These are phyloP conservation scores for Trachymyrmex cornetzi DNA, from an alignment of 1,140 invertebrate species.

Conservation along the genomic window DNA sequence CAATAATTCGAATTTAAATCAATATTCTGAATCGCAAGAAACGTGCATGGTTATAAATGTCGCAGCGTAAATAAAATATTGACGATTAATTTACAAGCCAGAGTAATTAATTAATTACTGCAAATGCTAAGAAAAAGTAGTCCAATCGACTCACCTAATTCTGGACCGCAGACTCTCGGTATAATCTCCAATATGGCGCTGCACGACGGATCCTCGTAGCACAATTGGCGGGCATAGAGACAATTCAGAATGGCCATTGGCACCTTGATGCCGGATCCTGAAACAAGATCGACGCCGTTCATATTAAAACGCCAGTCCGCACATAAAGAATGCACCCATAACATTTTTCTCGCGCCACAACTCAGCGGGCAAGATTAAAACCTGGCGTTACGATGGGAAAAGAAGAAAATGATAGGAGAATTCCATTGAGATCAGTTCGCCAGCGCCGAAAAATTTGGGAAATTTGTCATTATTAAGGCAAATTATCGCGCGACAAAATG, in stretches of 20 bases:
- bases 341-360: constrained; percentile 50
- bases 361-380: constrained; percentile 49
- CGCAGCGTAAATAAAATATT: constrained; percentile 19
- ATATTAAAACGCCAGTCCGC: constrained; percentile 43
- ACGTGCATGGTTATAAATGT: background rate
- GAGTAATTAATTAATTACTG: constrained; percentile 23
- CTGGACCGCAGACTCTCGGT: constrained; percentile 94
- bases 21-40: constrained; percentile 24
- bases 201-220: constrained; percentile 95
- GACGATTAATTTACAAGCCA: constrained; percentile 26
- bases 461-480: constrained; percentile 59
- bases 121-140: background rate
- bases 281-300: constrained; percentile 80
- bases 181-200: constrained; percentile 95
- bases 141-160: constrained; percentile 91
- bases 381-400: constrained; percentile 40
- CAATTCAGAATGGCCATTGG: constrained; percentile 94
- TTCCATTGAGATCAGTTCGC: constrained; percentile 55
- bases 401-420: constrained; percentile 23
- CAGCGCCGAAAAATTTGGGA: constrained; percentile 52
- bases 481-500: constrained; percentile 53
- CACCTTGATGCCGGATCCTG: constrained; percentile 91
- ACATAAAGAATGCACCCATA: constrained; percentile 23
- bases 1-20: constrained; percentile 33
- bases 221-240: constrained; percentile 93